Base-by-base conservation (phyloP, 2,888 invertebrate genomes). In the Polymixis lichenea region DNA sequence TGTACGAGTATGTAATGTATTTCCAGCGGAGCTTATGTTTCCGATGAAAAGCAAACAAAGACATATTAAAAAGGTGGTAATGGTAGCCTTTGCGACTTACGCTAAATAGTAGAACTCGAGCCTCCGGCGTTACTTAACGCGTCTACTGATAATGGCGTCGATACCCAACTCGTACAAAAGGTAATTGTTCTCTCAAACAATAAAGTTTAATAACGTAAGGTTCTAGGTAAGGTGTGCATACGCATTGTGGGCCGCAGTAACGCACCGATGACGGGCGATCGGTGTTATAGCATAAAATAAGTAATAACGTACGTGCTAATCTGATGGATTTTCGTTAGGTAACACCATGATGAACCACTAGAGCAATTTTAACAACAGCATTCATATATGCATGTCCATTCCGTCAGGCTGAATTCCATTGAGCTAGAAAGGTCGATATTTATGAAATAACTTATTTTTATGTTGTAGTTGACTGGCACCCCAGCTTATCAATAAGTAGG, bases 111-210 rank as follows among this genome's bases (percentile, higher is more conserved):
- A 89, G 94, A 95, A 95, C 92, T 90, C 90, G 95, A 95, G 91
- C 91, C 94, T 89, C 88, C 87, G 87, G 89, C 91, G 94, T 94
- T 95, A 95, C 92, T 92, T 94, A 95, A 95, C 91, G 91, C 93
- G 91, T 92, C 92, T 93, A 93, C 93, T 93, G 95, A 95, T 95
- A 95, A 95, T 93, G 92, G 90, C 89, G 88, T 91, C 94, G 93
- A 94, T 94, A 94, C 91, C 91, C 89, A 92, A 91, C 92, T 92
- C 91, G 90, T 94, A 96, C 96, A 96, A 96, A 96, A 94, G 96
- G 95, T 95, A 95, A 96, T 96, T 96, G 96, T 96, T 96, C 95
- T 95, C 94, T 94, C 89, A 93, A 95, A 96, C 95, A 95, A 96
- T 96, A 93, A 95, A 94, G 94, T 93, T 93, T 92, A 93, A 94